Percentiles rank a stretch among this genome's conserved stretches.
phyloP scores from a whole-genome alignment of 2,797 vertebrate genomes.

The Sebastolobus alascanus region DNA sequence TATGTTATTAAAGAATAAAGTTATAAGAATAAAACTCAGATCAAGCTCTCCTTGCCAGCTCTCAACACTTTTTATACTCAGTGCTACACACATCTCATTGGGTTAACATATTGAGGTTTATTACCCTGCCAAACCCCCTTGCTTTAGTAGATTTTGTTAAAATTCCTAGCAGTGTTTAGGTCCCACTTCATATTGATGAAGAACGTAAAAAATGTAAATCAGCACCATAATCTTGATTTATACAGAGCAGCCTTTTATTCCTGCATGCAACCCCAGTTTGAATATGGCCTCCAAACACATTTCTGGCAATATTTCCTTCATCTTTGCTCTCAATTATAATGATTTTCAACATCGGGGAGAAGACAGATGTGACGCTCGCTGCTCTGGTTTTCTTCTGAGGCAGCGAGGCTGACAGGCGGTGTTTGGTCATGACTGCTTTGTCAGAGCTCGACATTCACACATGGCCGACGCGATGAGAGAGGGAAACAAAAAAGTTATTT shows the following conservation, averaged over 20 bases:
- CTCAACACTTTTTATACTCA: background rate
- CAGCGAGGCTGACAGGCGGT: slow-evolving; percentile 28
- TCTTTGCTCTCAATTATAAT: slow-evolving; percentile 54
- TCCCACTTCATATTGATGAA: slow-evolving; percentile 12
- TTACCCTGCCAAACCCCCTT: background rate
- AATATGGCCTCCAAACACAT: slow-evolving; percentile 35
- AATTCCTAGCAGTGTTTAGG: slow-evolving; percentile 8
- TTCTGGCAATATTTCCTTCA: slow-evolving; percentile 48
- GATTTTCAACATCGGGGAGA: slow-evolving; percentile 50
- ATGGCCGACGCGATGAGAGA: slow-evolving; percentile 15
- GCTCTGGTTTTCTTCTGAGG: slow-evolving; percentile 57
- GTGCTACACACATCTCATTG: background rate
- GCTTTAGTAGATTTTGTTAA: slow-evolving; percentile 19
- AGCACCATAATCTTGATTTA: slow-evolving; percentile 38
- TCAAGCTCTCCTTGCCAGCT: background rate
- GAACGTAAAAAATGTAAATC: slow-evolving; percentile 33
- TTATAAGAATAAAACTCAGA: background rate
- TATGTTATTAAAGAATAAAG: background rate
- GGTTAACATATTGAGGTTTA: background rate
- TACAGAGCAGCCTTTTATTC: slow-evolving; percentile 19
- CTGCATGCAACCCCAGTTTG: slow-evolving; percentile 16
- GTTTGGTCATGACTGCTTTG: slow-evolving; percentile 55
- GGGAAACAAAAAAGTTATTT: slow-evolving; percentile 37
- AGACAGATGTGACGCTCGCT: slow-evolving; percentile 52
- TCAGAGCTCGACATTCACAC: slow-evolving; percentile 54